These are phyloP conservation scores for Isaurus tuberculatus DNA, from an alignment of 92 coral and sea anemone genomes.

Conservation along the genomic window DNA sequence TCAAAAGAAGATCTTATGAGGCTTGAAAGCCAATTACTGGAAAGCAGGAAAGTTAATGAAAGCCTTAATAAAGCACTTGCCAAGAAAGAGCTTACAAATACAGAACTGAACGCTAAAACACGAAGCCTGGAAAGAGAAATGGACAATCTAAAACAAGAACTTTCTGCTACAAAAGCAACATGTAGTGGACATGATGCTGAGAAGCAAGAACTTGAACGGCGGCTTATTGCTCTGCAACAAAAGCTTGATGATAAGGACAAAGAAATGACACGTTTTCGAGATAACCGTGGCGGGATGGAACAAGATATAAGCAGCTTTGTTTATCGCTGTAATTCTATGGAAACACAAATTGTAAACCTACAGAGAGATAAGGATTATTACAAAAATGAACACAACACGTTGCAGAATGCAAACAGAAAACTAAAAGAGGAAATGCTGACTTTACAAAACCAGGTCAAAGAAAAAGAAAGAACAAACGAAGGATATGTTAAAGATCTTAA, in stretches of 20 bases:
- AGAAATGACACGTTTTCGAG: conserved; percentile 76
- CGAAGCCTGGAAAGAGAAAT: conserved; percentile 79
- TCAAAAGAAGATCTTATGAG: conserved; percentile 79
- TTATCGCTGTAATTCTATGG: conserved; percentile 85
- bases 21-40: conserved; percentile 71
- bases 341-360: conserved; percentile 81
- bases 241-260: conserved; percentile 78
- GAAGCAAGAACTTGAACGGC: conserved; percentile 76
- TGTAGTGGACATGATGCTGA: conserved; percentile 87
- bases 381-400: conserved; percentile 84
- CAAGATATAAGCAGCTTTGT: conserved; percentile 79
- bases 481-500: conserved; percentile 76
- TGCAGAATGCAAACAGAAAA: conserved; percentile 80
- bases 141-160: conserved; percentile 84
- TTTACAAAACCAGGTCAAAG: conserved; percentile 87
- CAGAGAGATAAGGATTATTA: conserved; percentile 91
- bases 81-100: conserved; percentile 73
- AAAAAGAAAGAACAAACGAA: conserved; percentile 80
- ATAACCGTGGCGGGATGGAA: conserved; percentile 83
- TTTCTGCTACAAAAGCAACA: conserved; percentile 73
- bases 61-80: conserved; percentile 70
- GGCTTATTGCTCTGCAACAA: conserved; percentile 70
- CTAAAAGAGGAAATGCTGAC: conserved; percentile 81
- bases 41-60: conserved; percentile 79
- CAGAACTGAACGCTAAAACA: conserved; percentile 82